A percentile compares a stretch with the other conserved stretches of the same genome.
phyloP scores from a whole-genome alignment of 2,113 vertebrate species.

The Epinephelus lanceolatus region DNA sequence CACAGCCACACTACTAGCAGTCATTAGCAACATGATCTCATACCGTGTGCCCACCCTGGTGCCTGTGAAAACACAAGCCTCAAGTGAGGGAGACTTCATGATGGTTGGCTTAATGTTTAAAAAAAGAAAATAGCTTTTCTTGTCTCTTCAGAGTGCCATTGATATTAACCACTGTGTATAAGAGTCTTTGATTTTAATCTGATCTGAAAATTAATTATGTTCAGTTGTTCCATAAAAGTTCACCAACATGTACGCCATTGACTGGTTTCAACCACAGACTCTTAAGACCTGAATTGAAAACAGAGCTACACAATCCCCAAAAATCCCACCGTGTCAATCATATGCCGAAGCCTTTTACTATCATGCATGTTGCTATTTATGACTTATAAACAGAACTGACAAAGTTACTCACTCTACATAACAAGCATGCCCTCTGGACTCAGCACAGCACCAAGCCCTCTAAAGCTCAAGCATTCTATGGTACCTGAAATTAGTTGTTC shows the following conservation, averaged over 20 bases:
- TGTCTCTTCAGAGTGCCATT: background rate
- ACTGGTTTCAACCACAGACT: background rate
- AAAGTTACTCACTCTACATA: background rate
- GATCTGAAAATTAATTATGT: background rate
- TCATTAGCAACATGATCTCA: conserved; percentile 63
- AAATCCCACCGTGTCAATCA: background rate
- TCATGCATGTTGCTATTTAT: background rate
- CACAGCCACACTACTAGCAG: conserved; percentile 45
- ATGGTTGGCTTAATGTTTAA: conserved; percentile 19
- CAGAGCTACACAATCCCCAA: background rate
- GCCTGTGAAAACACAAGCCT: conserved; percentile 44
- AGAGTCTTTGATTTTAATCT: background rate
- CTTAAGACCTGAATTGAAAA: conserved; percentile 7
- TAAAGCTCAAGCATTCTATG: background rate
- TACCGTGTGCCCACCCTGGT: conserved; percentile 31
- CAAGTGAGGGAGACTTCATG: background rate
- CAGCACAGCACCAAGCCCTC: background rate
- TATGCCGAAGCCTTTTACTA: background rate
- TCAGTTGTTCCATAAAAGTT: background rate
- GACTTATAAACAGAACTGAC: background rate
- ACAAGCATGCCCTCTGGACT: background rate
- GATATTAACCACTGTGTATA: background rate
- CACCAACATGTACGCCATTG: background rate
- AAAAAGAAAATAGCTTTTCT: background rate
- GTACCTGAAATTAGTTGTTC: background rate